Base-by-base conservation (phyloP, 2,888 invertebrate genomes). In the Malacosoma neustria region DNA sequence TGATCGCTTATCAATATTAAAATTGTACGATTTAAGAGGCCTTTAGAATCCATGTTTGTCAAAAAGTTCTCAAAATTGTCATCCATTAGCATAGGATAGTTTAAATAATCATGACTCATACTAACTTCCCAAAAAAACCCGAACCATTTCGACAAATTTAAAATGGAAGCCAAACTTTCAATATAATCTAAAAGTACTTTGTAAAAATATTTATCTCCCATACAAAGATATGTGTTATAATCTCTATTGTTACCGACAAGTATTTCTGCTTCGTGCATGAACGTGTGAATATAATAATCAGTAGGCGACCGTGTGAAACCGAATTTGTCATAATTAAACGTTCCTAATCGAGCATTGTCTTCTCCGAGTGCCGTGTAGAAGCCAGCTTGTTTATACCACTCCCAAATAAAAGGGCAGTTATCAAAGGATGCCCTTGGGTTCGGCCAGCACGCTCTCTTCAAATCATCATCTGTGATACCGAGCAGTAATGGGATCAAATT, bases 1-100 rank as follows among this genome's bases (percentile, higher is more conserved):
- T 97, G 97, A 63, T 97, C 97, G 67, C 96, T 96, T 82, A 96
- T 85, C 6, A 95, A 67, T 36, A 96, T 81, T 9, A 93, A 54
- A 32, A 90, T 86, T 0, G 94, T 94, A 14, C 89, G 87, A 36
- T 93, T 88, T 37, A 94, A 73, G 37, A 89, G 73, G 1, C 87
- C 82, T 1, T 77, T 63, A 0, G 68, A 51, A 29, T 89, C 72
- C 35, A 92, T 63, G 39, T 76, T 68, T 42, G 72, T 65, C 36
- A 96, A 72, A 56, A 93, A 88, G 1, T 72, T 54, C 46, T 81
- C 62, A 52, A 92, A 90, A 33, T 87, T 76, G 0, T 87, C 76
- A 57, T 97, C 97, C 42, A 93, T 92, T 13, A 91, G 65, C 55
- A 89, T 88, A 0, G 95, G 93, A 57, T 91, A 91, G 62, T 95